Evolutionary conservation across 2,888 invertebrate genomes (phyloP), one percentile per base, ranked within the genome.

Genomic region (Heliconius ethilla): DNA sequence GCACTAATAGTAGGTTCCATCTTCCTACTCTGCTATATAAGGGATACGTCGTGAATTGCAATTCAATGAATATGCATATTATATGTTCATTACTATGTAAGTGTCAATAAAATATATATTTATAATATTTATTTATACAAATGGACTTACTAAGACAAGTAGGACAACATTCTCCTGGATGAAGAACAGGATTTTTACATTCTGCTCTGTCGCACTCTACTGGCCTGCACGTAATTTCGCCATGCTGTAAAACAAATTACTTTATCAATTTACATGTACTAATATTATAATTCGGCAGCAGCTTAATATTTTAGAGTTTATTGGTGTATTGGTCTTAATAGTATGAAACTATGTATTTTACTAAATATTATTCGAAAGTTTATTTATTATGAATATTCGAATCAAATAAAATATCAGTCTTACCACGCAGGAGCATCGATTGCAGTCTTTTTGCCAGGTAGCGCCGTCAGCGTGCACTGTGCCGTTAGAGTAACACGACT

Each of bases 361-460:
- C 45, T 45, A 45, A 55, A 22, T 7, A 22, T 7, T 55, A 22
- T 55, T 55, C 4, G 22, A 7, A 22, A 22, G 55, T 22, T 69
- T 25, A 15, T 69, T n/a, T 13, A 15, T 63, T 27, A 13, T 63
- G 1, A 15, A 15, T 63, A 63, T 25, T 11, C 2, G 25, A 18
- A 66, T 67, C 5, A 15, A 69, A 55, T 62, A 62, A 22, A 45
- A 69, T 22, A 37, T 15, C 3, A 29, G 84, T 91, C 95, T 95
- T 91, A 97, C 97, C 95, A 97, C 96, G 95, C 98, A 98, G 89
- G 97, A 96, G 95, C 98, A 98, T 87, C 96, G 96, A 89, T 97
- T 97, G 95, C 98, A 98, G 91, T 96, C 97, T 88, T 96, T 95
- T 90, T 97, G 96, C 98, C 98, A 98, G 79, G 96, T 96, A 83